Base-by-base conservation (phyloP, 2,888 invertebrate genomes). In the Noctua janthina region DNA sequence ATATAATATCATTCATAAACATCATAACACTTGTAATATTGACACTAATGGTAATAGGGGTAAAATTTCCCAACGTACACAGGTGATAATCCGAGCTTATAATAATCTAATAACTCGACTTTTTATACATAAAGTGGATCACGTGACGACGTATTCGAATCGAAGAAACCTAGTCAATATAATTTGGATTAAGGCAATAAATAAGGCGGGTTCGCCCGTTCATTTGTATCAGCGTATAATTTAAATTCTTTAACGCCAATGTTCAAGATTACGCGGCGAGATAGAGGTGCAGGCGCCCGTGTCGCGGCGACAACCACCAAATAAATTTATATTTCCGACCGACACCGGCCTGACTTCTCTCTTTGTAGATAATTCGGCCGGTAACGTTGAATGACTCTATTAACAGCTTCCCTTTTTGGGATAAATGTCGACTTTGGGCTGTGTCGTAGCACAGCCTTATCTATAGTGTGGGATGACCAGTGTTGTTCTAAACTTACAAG, bases 201-300 rank as follows among this genome's bases (percentile, higher is more conserved):
- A 96, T 96, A 96, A 96, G 94, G 90, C 93, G 93, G 92, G 94
- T 94, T 96, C 93, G 95, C 94, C 93, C 95, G 96, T 96, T 96
- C 96, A 96, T 97, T 97, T 97, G 97, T 97, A 96, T 96, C 96
- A 93, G 95, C 93, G 94, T 96, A 97, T 96, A 97, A 97, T 96
- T 97, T 97, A 97, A 97, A 96, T 96, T 96, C 96, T 97, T 97
- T 97, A 96, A 96, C 97, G 97, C 97, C 96, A 96, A 96, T 97
- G 97, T 96, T 96, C 95, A 96, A 97, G 97, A 97, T 97, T 96
- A 96, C 95, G 94, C 95, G 95, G 94, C 88, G 94, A 94, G 96
- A 97, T 96, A 97, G 94, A 94, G 95, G 93, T 93, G 94, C 95
- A 95, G 95, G 96, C 96, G 96, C 96, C 96, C 96, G 95, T 96